Evolutionary conservation across 35 echinoderm and acorn worm genomes (phyloP).

Genomic region (Apostichopus parvimensis): DNA sequence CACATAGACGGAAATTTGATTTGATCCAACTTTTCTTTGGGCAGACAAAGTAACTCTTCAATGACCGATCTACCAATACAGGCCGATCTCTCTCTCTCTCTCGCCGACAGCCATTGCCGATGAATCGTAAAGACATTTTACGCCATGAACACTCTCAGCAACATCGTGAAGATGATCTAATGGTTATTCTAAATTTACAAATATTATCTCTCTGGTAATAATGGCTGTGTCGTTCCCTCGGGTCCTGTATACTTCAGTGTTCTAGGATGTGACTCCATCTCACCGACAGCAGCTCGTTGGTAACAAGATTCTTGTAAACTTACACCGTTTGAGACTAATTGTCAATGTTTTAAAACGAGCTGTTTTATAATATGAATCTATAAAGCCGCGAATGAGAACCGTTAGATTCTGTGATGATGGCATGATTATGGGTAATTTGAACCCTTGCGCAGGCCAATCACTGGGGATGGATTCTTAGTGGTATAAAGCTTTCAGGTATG

Average conservation of each 20-base stretch:
- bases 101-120: neutral
- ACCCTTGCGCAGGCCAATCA: too few species aligned
- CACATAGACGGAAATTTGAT: too few species aligned
- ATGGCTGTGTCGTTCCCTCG: neutral
- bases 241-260: neutral
- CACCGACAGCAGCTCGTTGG: neutral
- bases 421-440: too few species aligned
- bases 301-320: neutral
- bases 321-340: neutral
- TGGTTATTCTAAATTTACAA: neutral
- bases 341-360: neutral
- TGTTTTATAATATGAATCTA: too few species aligned
- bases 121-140: neutral
- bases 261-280: neutral
- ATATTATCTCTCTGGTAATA: neutral
- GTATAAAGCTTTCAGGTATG: too few species aligned
- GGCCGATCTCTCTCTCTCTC: too few species aligned
- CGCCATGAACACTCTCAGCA: neutral
- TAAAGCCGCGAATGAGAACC: too few species aligned
- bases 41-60: too few species aligned
- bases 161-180: neutral
- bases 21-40: too few species aligned
- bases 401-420: too few species aligned
- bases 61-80: too few species aligned
- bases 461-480: too few species aligned